Base-by-base conservation (phyloP, 2,888 invertebrate genomes). In the Cosmopolites sordidus region DNA sequence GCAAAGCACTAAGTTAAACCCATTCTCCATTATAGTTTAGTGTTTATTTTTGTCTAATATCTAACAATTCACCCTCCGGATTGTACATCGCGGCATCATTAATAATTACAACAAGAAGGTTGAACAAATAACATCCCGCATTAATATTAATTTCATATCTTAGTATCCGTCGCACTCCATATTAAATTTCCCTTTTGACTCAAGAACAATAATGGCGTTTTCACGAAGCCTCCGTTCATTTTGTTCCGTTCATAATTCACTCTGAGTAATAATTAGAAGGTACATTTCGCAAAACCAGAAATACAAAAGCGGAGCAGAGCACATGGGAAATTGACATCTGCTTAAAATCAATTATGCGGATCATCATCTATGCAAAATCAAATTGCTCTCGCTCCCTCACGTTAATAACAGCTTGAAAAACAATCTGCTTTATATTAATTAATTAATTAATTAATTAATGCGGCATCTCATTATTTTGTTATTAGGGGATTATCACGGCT, bases 251-350 rank as follows among this genome's bases (percentile, higher is more conserved):
- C 49, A 54, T 42, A 48, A 48, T 47, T 53, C 41, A 49, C 49
- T 49, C 16, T 27, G 33, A 40, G 49, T 42, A 44, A 54, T 49
- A 54, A 54, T 54, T 54, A 49, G 49, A 27, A 12, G 41, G 45
- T 49, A 48, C 49, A 49, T 49, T 49, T 49, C 49, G 45, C 54
- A 42, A 48, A 45, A 45, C 54, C 49, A 16, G 49, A 17, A 49
- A 46, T 30, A 49, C 43, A 49, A 54, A 54, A 39, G 54, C 42
- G 33, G 45, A 39, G 12, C 38, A 16, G 40, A 42, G 42, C 29
- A 27, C 46, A 41, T 54, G 54, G 48, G 54, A 54, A 54, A 37
- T 54, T 45, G 45, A 49, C 54, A 54, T 54, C 44, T 54, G 54
- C 41, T 16, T 27, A 16, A 37, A 54, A 54, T 54, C 40, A 48